A percentile compares a stretch with the other conserved stretches of the same genome.
phyloP scores from a whole-genome alignment of 2,113 vertebrate species.

The Nerophis lumbriciformis region DNA sequence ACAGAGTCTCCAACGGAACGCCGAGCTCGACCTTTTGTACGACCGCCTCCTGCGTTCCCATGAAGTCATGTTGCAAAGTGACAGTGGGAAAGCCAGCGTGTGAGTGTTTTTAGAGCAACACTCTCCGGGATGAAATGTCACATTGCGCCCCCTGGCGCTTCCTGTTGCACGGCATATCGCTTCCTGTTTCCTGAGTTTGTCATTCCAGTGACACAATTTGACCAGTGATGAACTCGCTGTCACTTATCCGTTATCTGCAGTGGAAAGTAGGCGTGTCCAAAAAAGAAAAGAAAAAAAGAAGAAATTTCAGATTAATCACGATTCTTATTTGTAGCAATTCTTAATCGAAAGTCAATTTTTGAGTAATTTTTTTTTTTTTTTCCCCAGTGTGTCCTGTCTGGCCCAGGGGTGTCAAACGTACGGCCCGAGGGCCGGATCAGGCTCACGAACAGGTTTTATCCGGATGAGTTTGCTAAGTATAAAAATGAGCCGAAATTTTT shows the following conservation, averaged over 20 bases:
- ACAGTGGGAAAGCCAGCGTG: background rate
- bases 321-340: too few relatives aligned
- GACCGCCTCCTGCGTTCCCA: background rate
- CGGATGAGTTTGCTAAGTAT: too few relatives aligned
- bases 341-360: too few relatives aligned
- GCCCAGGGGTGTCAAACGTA: too few relatives aligned
- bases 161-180: slow-evolving; percentile 39
- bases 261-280: background rate
- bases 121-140: slow-evolving; percentile 8
- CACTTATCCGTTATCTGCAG: background rate
- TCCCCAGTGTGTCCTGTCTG: too few relatives aligned
- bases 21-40: background rate
- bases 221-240: slow-evolving; percentile 5
- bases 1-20: background rate
- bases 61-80: slow-evolving; percentile 2
- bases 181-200: slow-evolving; percentile 49
- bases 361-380: too few relatives aligned
- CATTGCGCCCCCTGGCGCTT: slow-evolving; percentile 27
- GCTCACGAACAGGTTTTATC: too few relatives aligned
- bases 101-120: slow-evolving; percentile 26
- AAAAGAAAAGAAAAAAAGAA: too few relatives aligned
- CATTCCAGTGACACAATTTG: slow-evolving; percentile 43
- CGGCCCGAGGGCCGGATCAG: too few relatives aligned
- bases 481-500: too few relatives aligned
- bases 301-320: too few relatives aligned